A percentile compares a stretch with the other conserved stretches of the same genome.
These are phyloP conservation scores for Ceryle rudis DNA, from an alignment of 2,797 vertebrate species.

Conservation along the genomic window DNA sequence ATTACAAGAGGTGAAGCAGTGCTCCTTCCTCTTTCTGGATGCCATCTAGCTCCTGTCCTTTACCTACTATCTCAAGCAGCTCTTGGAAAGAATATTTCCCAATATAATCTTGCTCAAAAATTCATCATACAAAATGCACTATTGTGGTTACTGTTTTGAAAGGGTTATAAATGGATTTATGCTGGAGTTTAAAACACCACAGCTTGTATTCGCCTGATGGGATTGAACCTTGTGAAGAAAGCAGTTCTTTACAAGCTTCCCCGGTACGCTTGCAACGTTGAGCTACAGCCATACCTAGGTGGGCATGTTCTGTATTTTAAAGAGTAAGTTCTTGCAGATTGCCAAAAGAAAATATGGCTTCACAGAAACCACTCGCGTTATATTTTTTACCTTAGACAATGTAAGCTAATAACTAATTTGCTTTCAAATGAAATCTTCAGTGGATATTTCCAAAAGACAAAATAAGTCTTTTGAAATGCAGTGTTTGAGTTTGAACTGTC, in stretches of 20 bases:
- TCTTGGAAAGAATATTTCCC: not conserved
- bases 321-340: not conserved
- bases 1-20: not conserved
- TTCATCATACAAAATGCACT: not conserved
- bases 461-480: not conserved
- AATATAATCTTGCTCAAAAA: not conserved
- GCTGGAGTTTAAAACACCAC: not conserved
- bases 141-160: not conserved
- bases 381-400: not conserved
- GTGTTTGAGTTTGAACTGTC: not conserved
- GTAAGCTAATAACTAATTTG: not conserved
- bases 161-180: not conserved
- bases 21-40: not conserved
- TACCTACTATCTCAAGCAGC: not conserved
- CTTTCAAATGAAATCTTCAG: not conserved
- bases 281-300: not conserved
- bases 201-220: not conserved
- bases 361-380: not conserved
- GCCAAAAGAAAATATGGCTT: not conserved
- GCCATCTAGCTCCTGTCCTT: not conserved
- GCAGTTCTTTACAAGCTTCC: no score
- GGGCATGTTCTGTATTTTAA: not conserved
- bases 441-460: not conserved
- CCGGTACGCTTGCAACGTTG: not conserved
- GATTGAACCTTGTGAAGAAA: no score